Percentiles rank a stretch among this genome's conserved stretches.
phyloP scores from a whole-genome alignment of 2,113 vertebrate genomes.

The Thymallus thymallus region DNA sequence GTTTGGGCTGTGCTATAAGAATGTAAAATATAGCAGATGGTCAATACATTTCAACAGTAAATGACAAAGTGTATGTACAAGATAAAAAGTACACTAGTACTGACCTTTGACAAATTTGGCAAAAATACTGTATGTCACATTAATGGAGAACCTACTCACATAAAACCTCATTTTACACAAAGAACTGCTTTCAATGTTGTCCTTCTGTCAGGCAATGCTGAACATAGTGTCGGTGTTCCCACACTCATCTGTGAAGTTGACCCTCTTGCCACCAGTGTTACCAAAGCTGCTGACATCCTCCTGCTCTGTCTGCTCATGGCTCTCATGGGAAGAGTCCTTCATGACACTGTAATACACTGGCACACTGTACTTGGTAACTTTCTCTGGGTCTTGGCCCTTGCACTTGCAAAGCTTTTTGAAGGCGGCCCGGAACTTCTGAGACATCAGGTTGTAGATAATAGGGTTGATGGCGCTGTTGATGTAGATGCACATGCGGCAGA shows the following conservation, averaged over 20 bases:
- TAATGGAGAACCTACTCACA: too few species aligned
- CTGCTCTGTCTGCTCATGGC: slow-evolving; percentile 66
- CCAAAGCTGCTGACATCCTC: slow-evolving; percentile 63
- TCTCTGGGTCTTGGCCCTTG: slow-evolving; percentile 46
- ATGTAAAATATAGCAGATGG: not conserved
- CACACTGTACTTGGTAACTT: slow-evolving; percentile 3
- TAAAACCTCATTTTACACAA: not conserved
- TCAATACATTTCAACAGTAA: too few species aligned
- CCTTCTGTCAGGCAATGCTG: slow-evolving; percentile 44
- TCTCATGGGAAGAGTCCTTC: slow-evolving; percentile 72
- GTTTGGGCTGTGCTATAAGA: not conserved
- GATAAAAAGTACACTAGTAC: too few species aligned
- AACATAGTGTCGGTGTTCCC: slow-evolving; percentile 29
- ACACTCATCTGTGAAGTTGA: slow-evolving; percentile 38
- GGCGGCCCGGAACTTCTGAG: slow-evolving; percentile 81
- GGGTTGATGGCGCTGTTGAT: slow-evolving; percentile 85
- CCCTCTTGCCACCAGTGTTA: slow-evolving; percentile 31
- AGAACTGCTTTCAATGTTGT: not conserved
- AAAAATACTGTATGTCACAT: too few species aligned
- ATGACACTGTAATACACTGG: slow-evolving; percentile 73
- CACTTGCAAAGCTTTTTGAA: slow-evolving; percentile 79
- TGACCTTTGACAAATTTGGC: too few species aligned
- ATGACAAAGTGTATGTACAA: too few species aligned
- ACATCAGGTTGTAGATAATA: slow-evolving; percentile 86
- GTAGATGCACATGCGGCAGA: slow-evolving; percentile 84